These are phyloP conservation scores for Lasioglossum albipes DNA, from an alignment of 1,140 invertebrate species.

Conservation along the genomic window DNA sequence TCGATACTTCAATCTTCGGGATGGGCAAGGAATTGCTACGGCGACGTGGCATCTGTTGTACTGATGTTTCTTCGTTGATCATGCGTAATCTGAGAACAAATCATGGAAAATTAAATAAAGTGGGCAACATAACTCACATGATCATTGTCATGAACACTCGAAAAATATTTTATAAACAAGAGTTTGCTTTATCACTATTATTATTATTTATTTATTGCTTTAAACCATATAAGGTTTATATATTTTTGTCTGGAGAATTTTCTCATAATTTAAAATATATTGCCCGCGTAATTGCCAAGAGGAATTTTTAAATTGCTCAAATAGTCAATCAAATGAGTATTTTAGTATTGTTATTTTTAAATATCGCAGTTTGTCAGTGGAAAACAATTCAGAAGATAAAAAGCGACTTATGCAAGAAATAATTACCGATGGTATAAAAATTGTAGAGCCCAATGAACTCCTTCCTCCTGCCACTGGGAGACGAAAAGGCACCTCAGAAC, in stretches of 20 bases:
- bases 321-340: no score
- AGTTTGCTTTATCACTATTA: no score
- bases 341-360: no score
- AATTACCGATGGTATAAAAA: conserved; percentile 92
- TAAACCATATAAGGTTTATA: no score
- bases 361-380: no score
- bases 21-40: conserved; percentile 96
- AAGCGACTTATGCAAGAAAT: neutral
- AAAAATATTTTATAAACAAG: no score
- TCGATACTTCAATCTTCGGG: conserved; percentile 93
- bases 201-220: no score
- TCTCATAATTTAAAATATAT: no score
- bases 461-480: conserved; percentile 98
- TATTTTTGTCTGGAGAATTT: no score
- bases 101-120: neutral
- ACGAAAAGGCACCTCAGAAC: conserved; percentile 98
- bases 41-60: conserved; percentile 87
- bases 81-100: conserved; percentile 84
- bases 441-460: conserved; percentile 97
- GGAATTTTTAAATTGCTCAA: no score
- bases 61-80: conserved; percentile 89
- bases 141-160: neutral
- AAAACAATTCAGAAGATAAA: neutral
- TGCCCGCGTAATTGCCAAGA: no score
- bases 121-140: neutral